These are phyloP conservation scores for Cheumatopsyche charites DNA, from an alignment of 1,140 invertebrate genomes.

Conservation along the genomic window DNA sequence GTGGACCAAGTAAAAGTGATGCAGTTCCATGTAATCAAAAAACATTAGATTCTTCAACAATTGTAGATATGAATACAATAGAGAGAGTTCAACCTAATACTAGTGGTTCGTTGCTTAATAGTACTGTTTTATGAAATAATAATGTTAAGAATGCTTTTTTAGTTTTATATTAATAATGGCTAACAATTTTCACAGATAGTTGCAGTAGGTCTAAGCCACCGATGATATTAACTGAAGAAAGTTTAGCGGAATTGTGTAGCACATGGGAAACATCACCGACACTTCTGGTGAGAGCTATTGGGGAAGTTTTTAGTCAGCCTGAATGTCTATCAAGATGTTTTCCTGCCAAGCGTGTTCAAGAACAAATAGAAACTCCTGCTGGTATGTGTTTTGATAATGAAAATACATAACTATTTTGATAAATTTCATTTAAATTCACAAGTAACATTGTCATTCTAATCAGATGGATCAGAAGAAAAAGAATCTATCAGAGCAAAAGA, in stretches of 20 bases:
- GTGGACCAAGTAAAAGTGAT: constrained; percentile 39
- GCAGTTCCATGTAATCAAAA: constrained; percentile 2
- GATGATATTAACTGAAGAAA: constrained; percentile 55
- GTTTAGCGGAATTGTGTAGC: constrained; percentile 56
- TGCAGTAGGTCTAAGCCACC: constrained; percentile 27
- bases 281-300: constrained; percentile 54
- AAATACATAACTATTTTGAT: not conserved
- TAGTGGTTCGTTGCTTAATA: constrained; percentile 15
- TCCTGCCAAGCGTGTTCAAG: constrained; percentile 61
- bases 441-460: not conserved
- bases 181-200: constrained; percentile 21
- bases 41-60: constrained; percentile 19
- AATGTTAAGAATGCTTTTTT: not conserved
- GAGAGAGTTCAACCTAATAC: constrained; percentile 5
- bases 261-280: constrained; percentile 54
- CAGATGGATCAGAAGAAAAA: constrained; percentile 41
- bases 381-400: constrained; percentile 35
- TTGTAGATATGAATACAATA: not conserved
- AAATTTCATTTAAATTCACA: not conserved
- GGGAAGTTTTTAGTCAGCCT: constrained; percentile 59
- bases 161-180: not conserved
- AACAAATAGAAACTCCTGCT: constrained; percentile 47
- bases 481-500: constrained; percentile 61
- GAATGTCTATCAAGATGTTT: constrained; percentile 64
- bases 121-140: constrained; percentile 6